Evolutionary conservation across 1,140 invertebrate species (phyloP), one percentile per base, ranked within the genome.

Genomic region (Vanessa atalanta): DNA sequence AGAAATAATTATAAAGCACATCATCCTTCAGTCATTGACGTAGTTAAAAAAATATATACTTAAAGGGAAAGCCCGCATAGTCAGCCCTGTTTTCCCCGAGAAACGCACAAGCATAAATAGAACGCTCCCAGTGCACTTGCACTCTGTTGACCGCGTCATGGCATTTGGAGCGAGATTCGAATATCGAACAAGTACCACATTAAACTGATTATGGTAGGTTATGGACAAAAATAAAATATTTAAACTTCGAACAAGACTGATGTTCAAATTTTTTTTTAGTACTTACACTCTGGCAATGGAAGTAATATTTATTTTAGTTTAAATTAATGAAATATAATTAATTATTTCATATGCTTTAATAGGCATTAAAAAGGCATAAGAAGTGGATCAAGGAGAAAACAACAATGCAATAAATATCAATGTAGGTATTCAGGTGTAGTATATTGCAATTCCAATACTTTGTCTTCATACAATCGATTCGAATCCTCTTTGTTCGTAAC

Each of bases 121-220:
- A 69, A 47, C 55, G 23, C n/a, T 31, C 72, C 60, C 67, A 63
- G 76, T 79, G 72, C 73, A 80, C 61, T 65, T 73, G 76, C 71
- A 80, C 76, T 70, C 66, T 47, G 64, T 43, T 70, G 78, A 74
- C 72, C 78, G 70, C 65, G 51, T 16, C 47, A 64, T 48, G 51
- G 13, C 63, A 68, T 67, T 15, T 68, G 51, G 53, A 43, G 13
- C 67, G 16, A 16, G 61, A 61, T 70, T 50, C 55, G 55, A n/a
- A 48, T 72, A 77, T 72, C 53, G 57, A 37, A 55, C 13, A n/a
- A 14, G 13, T 15, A 61, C 57, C 16, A 31, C 13, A 15, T 31
- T 61, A 31, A 31, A 31, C 31, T 15, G 2, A 61, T 61, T 61
- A 61, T 31, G 57, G 23, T 37, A 61, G 53, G 53, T 57, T 26